Evolutionary conservation across 2,888 invertebrate species (phyloP).

Genomic region (Tenthredo amoena): DNA sequence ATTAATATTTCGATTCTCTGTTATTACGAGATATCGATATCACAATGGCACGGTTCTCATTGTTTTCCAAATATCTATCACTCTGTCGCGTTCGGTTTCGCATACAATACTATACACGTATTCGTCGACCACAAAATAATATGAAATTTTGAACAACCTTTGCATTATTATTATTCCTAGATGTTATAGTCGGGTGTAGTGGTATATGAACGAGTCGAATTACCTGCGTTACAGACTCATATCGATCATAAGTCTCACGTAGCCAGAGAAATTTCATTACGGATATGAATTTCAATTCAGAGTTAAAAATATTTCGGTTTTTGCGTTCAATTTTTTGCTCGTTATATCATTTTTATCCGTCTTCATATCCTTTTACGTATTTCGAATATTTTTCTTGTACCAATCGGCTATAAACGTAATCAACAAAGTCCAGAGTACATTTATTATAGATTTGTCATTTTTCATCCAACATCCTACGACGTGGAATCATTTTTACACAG

Average conservation of each 20-base stretch:
- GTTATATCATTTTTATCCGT: not conserved
- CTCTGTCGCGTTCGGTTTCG: not conserved
- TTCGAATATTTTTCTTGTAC: not conserved
- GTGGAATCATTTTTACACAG: not conserved
- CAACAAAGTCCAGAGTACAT: no score
- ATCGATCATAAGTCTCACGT: not conserved
- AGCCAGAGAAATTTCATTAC: not conserved
- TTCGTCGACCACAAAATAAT: not conserved
- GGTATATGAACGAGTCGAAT: not conserved
- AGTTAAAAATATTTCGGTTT: no score
- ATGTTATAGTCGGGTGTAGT: no score
- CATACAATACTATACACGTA: not conserved
- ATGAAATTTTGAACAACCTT: not conserved
- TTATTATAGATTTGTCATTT: no score
- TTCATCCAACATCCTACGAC: no score
- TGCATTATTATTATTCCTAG: not conserved
- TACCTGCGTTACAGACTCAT: not conserved
- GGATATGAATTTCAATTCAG: no score
- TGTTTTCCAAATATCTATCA: slow-evolving; percentile 12
- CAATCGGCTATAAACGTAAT: not conserved
- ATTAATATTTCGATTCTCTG: not conserved
- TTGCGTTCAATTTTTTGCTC: not conserved
- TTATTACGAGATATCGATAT: not conserved
- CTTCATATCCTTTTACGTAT: not conserved
- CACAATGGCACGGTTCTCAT: not conserved